Percentiles rank a stretch among this genome's conserved stretches.
These are phyloP conservation scores for Lycia hirtaria DNA, from an alignment of 2,888 invertebrate genomes.

Conservation along the genomic window DNA sequence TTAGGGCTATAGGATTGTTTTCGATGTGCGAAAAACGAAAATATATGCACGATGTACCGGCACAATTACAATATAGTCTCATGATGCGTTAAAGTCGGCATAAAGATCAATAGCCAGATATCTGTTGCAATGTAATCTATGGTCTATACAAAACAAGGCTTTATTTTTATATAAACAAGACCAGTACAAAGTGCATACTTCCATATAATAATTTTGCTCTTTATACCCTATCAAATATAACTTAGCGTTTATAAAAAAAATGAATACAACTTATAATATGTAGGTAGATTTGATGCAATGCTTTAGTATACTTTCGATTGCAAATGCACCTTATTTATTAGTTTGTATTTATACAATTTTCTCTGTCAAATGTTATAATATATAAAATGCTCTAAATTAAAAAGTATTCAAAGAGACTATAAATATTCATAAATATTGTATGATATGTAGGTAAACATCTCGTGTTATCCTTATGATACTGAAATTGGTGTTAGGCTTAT, in stretches of 20 bases:
- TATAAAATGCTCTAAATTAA: slow-evolving; percentile 18
- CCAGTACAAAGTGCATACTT: not conserved
- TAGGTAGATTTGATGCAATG: slow-evolving; percentile 10
- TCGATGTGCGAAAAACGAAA: too few relatives aligned
- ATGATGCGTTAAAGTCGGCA: too few relatives aligned
- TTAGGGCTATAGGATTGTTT: too few relatives aligned
- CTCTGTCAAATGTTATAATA: slow-evolving; percentile 11
- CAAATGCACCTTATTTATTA: slow-evolving; percentile 25
- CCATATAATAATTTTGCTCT: not conserved
- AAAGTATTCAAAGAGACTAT: slow-evolving; percentile 28
- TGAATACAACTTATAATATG: not conserved
- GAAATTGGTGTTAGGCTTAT: slow-evolving; percentile 15
- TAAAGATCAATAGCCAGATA: too few relatives aligned
- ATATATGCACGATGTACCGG: too few relatives aligned
- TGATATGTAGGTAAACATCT: slow-evolving; percentile 16
- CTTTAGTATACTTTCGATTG: slow-evolving; percentile 4
- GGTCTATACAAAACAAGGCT: not conserved
- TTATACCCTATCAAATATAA: not conserved
- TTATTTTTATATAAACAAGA: not conserved
- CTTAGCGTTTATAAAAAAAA: slow-evolving; percentile 5
- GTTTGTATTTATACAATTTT: slow-evolving; percentile 15
- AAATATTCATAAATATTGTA: too few relatives aligned
- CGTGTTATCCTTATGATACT: slow-evolving; percentile 13
- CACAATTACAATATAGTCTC: too few relatives aligned
- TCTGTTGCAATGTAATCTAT: too few relatives aligned